Conservation (phyloP, 2,888 invertebrate species). For the Thysanoteuthis rhombus region DNA sequence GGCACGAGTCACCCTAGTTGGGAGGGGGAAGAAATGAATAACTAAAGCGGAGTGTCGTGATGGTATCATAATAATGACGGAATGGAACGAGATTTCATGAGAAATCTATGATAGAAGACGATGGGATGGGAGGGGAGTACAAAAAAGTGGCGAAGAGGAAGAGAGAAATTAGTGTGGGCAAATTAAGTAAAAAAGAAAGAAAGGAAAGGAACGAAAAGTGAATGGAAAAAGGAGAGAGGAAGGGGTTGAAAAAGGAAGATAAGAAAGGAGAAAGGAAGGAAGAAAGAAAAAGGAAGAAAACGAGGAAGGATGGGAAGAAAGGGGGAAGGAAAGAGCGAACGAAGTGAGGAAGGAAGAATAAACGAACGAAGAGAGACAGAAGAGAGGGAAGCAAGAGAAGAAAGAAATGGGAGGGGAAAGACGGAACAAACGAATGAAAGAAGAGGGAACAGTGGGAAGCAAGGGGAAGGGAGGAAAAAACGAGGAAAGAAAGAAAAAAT, state of each 20-base stretch:
- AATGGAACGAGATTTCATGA: not conserved
- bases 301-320: not conserved
- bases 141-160: not conserved
- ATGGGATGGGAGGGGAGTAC: not conserved
- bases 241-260: not conserved
- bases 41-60: not conserved
- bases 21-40: not conserved
- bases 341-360: not conserved
- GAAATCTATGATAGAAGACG: not conserved
- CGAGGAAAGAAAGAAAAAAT: not conserved
- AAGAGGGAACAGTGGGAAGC: too few relatives aligned
- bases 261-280: not conserved
- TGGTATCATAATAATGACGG: not conserved
- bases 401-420: not conserved
- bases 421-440: not conserved
- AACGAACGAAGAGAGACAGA: not conserved
- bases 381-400: not conserved
- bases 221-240: not conserved
- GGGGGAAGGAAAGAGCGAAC: too few relatives aligned
- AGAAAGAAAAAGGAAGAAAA: not conserved
- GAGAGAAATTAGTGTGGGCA: not conserved
- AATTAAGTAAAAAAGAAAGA: not conserved
- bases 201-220: too few relatives aligned
- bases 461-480: not conserved
- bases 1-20: not conserved